Conservation (phyloP, 2,797 vertebrate species). For the Eulemur mongoz region DNA sequence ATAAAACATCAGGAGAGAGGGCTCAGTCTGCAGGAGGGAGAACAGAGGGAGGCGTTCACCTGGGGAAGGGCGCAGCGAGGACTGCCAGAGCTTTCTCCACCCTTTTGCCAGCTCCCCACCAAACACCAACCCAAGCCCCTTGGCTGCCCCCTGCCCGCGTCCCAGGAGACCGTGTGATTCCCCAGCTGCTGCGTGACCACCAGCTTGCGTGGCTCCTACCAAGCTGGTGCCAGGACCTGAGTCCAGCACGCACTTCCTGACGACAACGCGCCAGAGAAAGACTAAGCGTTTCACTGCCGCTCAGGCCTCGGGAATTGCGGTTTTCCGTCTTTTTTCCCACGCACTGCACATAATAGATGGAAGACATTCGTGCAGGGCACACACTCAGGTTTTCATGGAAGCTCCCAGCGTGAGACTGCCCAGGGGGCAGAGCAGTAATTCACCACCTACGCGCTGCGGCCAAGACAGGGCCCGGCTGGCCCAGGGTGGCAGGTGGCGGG, state of each 20-base stretch:
- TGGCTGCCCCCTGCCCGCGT: fast-evolving
- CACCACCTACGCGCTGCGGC: fast-evolving
- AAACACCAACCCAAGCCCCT: not conserved
- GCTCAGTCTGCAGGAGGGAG: not conserved
- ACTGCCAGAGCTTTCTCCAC: not conserved
- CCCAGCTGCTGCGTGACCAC: not conserved
- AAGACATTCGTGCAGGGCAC: not conserved
- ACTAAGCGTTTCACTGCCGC: no score
- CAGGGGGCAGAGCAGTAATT: fast-evolving
- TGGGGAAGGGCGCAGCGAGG: not conserved
- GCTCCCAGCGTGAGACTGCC: not conserved
- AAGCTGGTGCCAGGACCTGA: not conserved
- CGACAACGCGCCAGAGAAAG: not conserved
- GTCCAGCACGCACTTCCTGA: not conserved
- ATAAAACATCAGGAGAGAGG: not conserved
- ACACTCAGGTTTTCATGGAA: not conserved
- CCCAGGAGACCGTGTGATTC: not conserved
- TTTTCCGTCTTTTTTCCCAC: not conserved
- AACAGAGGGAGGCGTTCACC: not conserved
- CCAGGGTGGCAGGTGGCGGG: no score
- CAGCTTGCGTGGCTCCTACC: not conserved
- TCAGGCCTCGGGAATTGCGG: not conserved
- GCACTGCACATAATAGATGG: fast-evolving
- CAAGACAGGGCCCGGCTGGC: no score
- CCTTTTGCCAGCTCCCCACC: not conserved